Conservation (phyloP, 37 sponge, comb jelly and placozoan species). For the Aplysina aerophoba region DNA sequence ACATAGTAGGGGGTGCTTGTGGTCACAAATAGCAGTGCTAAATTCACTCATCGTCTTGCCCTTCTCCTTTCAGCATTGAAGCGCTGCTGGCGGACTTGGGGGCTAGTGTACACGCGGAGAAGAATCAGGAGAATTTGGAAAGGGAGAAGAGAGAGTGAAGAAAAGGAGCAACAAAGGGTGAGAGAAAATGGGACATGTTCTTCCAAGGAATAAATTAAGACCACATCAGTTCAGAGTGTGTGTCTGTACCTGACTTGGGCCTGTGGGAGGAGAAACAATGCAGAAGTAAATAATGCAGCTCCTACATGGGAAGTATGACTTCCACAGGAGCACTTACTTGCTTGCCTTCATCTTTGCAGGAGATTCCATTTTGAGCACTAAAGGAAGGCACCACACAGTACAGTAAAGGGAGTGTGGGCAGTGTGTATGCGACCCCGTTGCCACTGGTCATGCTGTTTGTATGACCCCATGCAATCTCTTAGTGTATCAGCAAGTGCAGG, state of each 20-base stretch:
- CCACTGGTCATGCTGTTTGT: too few relatives aligned
- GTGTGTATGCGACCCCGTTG: conserved; percentile 25
- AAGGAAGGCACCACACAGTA: background rate
- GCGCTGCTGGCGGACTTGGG: background rate
- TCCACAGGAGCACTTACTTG: too few relatives aligned
- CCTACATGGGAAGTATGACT: too few relatives aligned
- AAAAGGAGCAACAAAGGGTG: background rate
- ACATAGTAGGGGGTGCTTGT: too few relatives aligned
- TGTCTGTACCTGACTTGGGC: background rate
- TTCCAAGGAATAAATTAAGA: too few relatives aligned
- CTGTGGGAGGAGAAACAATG: background rate
- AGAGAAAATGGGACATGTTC: background rate
- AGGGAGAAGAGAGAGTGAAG: conserved; percentile 4
- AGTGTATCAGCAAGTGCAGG: conserved; percentile 80
- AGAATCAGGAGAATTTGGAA: background rate
- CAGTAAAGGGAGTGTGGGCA: background rate
- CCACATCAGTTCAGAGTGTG: background rate
- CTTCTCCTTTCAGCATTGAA: conserved; percentile 30
- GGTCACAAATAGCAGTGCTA: background rate
- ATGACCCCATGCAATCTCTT: too few relatives aligned
- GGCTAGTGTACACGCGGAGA: background rate
- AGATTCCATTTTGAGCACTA: conserved; percentile 34
- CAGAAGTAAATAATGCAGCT: too few relatives aligned
- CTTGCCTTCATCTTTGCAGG: conserved; percentile 11
- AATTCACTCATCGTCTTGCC: conserved; percentile 34